A percentile compares a stretch with the other conserved stretches of the same genome.
Evolutionary conservation across 2,113 vertebrate genomes (phyloP).

Genomic region (Sceloporus undulatus): DNA sequence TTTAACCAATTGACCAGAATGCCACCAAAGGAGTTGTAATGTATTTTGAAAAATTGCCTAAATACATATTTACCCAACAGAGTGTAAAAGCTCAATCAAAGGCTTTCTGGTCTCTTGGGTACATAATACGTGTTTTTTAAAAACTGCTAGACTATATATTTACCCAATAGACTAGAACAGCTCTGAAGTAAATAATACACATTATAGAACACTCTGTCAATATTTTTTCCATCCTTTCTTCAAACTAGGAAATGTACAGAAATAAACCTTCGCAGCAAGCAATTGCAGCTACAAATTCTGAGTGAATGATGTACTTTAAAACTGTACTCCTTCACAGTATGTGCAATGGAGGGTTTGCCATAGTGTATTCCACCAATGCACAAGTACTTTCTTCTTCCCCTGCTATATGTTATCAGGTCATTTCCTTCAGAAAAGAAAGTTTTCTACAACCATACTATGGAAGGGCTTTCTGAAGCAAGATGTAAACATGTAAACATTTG

Average conservation of each 20-base stretch:
- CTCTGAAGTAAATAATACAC: slow-evolving; percentile 74
- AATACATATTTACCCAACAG: slow-evolving; percentile 79
- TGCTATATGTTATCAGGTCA: background rate
- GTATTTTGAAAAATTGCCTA: slow-evolving; percentile 79
- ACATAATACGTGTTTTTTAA: slow-evolving; percentile 70
- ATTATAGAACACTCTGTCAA: slow-evolving; percentile 57
- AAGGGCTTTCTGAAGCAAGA: background rate
- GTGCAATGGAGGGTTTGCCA: background rate
- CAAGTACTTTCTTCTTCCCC: background rate
- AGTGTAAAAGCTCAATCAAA: slow-evolving; percentile 76
- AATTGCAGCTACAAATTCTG: slow-evolving; percentile 8
- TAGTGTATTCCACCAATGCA: background rate
- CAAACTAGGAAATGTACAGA: slow-evolving; percentile 40
- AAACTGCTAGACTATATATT: slow-evolving; percentile 75
- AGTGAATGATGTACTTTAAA: background rate
- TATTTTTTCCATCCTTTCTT: slow-evolving; percentile 17
- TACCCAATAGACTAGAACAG: slow-evolving; percentile 74
- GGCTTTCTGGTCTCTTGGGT: slow-evolving; percentile 76
- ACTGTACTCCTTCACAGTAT: background rate
- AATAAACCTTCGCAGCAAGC: slow-evolving; percentile 23
- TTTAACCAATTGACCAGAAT: slow-evolving; percentile 79
- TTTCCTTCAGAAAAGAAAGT: background rate
- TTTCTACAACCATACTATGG: background rate
- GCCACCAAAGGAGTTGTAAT: slow-evolving; percentile 75
- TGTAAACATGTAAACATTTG: no score